Conservation (phyloP, 2,797 vertebrate genomes). For the Gambusia yucatana region DNA sequence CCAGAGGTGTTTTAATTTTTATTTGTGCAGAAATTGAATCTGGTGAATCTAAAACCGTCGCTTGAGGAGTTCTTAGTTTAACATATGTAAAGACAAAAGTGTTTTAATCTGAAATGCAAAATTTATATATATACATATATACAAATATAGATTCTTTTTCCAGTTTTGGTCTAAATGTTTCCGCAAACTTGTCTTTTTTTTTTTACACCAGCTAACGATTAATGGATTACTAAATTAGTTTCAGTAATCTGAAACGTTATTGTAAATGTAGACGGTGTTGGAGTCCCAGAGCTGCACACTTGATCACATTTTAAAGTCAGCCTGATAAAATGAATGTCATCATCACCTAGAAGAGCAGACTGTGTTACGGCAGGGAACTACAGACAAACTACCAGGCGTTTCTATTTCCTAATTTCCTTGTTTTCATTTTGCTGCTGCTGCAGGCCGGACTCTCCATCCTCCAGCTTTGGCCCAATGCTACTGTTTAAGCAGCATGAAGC, state of each 20-base stretch:
- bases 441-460: not conserved
- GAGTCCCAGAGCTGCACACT: not conserved
- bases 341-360: not conserved
- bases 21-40: too few species aligned
- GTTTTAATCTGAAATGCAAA: too few species aligned
- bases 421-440: not conserved
- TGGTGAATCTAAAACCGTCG: too few species aligned
- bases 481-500: constrained; percentile 28
- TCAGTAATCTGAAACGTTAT: not conserved
- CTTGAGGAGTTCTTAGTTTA: too few species aligned
- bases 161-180: too few species aligned
- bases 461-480: constrained; percentile 26
- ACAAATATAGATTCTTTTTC: too few species aligned
- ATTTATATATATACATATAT: too few species aligned
- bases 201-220: too few species aligned
- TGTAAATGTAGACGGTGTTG: not conserved
- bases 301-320: not conserved
- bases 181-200: too few species aligned
- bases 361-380: not conserved
- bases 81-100: too few species aligned
- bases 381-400: not conserved
- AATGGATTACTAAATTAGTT: too few species aligned
- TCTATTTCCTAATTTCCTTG: constrained; percentile 3
- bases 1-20: too few species aligned
- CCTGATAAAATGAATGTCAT: not conserved